Base-by-base conservation (phyloP, 2,113 vertebrate genomes). In the Lophura nycthemera region DNA sequence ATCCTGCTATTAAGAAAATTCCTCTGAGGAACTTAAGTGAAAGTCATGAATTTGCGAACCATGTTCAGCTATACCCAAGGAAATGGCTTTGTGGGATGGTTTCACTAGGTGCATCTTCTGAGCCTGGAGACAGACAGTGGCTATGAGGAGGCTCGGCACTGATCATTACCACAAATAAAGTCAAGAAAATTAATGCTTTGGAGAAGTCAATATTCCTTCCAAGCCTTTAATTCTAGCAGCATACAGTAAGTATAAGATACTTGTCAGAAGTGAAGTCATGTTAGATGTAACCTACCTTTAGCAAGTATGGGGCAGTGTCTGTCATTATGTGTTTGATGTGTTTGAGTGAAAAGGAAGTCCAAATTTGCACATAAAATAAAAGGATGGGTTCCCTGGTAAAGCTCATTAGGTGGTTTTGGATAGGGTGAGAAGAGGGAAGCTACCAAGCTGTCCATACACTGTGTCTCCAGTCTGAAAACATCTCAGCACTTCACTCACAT, bases 151-250 rank as follows among this genome's bases (percentile, higher is more conserved):
- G 56, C 65, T 87, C 54, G 38, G 52, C 64, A 83, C 64, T n/a
- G 77, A 73, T 95, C 92, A 94, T 78, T 91, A 82, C 89, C 76
- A 14, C 1, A 2, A 88, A 88, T 78, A 80, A 96, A 94, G 78
- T 84, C 75, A 90, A 88, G 72, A 86, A 75, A 95, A 94, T 92
- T 82, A 96, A 85, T 95, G 94, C 94, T 94, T 79, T 90, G 71
- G 73, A 94, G 90, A 79, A 71, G 74, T 74, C 43, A 76, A 8
- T 86, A 81, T 92, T 92, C 69, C 21, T 86, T 47, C 64, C 50
- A 67, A 63, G 76, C 82, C 91, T 95, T 83, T 96, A 93, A 95
- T 95, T 64, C 87, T 79, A 85, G 69, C 61, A 83, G 79, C 48
- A 38, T 42, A 42, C 38, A 60, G 85, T 75, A 89, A 95, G 83